Percentiles rank a stretch among this genome's conserved stretches.
Conservation (phyloP, 2,797 vertebrate genomes). For the Glossophaga mutica region DNA sequence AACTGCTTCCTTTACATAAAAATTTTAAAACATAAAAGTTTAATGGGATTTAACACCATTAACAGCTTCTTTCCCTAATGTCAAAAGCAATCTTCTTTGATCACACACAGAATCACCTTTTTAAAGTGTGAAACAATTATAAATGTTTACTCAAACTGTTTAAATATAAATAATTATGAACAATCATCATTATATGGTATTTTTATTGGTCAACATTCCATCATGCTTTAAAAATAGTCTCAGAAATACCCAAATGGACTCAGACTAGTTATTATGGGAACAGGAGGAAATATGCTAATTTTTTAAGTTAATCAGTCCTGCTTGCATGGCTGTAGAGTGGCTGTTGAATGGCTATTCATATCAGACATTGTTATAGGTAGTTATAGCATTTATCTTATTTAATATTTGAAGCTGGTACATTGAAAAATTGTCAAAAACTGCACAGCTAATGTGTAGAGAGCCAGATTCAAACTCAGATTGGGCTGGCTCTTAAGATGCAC, state of each 20-base stretch:
- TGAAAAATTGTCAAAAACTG: neutral
- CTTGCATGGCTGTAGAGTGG: neutral
- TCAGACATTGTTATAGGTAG: neutral
- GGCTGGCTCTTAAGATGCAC: neutral
- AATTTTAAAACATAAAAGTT: neutral
- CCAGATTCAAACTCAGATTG: neutral
- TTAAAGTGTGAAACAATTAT: conserved; percentile 11
- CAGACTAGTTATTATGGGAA: neutral
- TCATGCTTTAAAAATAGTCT: neutral
- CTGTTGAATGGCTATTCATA: neutral
- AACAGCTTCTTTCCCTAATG: neutral
- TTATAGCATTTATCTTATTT: neutral
- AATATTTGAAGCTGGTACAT: neutral
- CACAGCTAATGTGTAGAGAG: neutral
- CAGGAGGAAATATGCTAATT: neutral
- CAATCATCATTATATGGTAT: neutral
- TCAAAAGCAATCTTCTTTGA: neutral
- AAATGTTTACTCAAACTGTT: neutral
- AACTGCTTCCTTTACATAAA: neutral
- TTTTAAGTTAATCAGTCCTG: neutral
- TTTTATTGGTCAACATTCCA: neutral
- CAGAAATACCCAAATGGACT: neutral
- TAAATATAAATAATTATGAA: neutral
- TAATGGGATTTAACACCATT: neutral
- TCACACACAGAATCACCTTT: neutral